These are phyloP conservation scores for Miichthys miiuy DNA, from an alignment of 2,797 vertebrate genomes.

Conservation along the genomic window DNA sequence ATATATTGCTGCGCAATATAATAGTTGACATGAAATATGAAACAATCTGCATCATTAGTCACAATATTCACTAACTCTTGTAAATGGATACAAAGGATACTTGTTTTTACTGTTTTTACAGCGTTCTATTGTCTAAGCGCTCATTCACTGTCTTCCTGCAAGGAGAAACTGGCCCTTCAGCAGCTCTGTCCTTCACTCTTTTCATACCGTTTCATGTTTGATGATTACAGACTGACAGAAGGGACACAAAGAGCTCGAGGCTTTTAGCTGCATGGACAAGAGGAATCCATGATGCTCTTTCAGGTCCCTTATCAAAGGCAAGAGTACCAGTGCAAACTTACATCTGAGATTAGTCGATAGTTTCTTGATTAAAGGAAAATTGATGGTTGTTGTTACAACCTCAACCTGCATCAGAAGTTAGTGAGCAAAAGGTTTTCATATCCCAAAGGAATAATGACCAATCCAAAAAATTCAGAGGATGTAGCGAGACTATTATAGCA, in stretches of 20 bases:
- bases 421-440: too few species aligned
- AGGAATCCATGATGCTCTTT: conserved; percentile 28
- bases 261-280: conserved; percentile 44
- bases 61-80: neutral
- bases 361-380: conserved; percentile 52
- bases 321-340: neutral
- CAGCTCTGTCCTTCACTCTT: conserved; percentile 15
- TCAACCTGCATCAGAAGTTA: too few species aligned
- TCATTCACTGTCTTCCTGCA: conserved; percentile 12
- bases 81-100: neutral
- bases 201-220: conserved; percentile 37
- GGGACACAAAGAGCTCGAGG: conserved; percentile 32
- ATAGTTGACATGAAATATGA: neutral
- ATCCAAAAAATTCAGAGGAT: neutral
- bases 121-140: conserved; percentile 26
- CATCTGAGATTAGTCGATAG: conserved; percentile 29
- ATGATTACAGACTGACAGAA: conserved; percentile 48
- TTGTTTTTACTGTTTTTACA: neutral
- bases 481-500: neutral
- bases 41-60: neutral
- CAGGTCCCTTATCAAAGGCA: conserved; percentile 42
- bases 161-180: conserved; percentile 29
- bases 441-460: too few species aligned
- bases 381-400: neutral
- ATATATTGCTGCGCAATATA: neutral